Evolutionary conservation across 2,888 invertebrate genomes (phyloP), one percentile per base, ranked within the genome.

Genomic region (Noctuana brunneofusca): DNA sequence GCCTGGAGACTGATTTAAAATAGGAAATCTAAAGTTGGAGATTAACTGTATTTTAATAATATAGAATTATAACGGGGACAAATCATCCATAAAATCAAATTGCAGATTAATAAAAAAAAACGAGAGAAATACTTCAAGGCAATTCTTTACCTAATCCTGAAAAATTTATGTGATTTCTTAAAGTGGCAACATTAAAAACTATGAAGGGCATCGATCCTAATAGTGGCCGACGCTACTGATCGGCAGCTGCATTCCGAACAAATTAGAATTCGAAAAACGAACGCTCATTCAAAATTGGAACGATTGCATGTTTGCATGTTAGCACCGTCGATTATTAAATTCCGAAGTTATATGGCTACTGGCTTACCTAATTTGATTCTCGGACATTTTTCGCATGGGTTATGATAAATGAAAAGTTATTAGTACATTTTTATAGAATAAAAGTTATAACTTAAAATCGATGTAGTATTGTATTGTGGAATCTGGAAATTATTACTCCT

Each of bases 251-350:
- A 81, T 81, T 77, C 81, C 81, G 63, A 68, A 73, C 71, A 78
- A 81, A 78, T 81, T 79, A 70, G 72, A 74, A 79, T 77, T 73
- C 69, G 71, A 72, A 75, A 70, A 70, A 67, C 57, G 68, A 75
- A 64, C 66, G 63, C 69, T 70, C 69, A 73, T 76, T 73, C 69
- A 69, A 75, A 69, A 69, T 75, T 74, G 66, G 71, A 75, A 63
- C 75, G 76, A 67, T 71, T 64, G 76, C 75, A 76, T 76, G 77
- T 74, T 69, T 64, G 76, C 75, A 76, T 76, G 77, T 74, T 69
- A 65, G 68, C 73, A 82, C 83, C 83, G 80, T 82, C 80, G 84
- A 83, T 87, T 86, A 83, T 72, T 71, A 73, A 78, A 88, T 88
- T 83, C 85, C 78, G 75, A 60, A 48, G 66, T 75, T 75, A 76